These are phyloP conservation scores for Caenorhabditis brenneri DNA, from an alignment of 1,140 invertebrate genomes.

Conservation along the genomic window DNA sequence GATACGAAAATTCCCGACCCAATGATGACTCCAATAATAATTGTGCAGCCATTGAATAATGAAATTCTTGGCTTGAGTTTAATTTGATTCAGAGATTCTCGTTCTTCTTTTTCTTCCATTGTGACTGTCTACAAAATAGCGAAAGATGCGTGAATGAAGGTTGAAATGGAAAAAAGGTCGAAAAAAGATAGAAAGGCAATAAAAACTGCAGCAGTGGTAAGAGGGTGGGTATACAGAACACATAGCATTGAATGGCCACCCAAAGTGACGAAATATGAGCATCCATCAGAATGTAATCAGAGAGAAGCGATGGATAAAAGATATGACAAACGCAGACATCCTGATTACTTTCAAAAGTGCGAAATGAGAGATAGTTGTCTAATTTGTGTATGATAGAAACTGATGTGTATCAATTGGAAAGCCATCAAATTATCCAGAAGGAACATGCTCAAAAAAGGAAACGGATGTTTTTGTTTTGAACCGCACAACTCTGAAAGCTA, in stretches of 20 bases:
- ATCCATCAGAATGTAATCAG: not conserved
- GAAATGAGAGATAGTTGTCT: too few species aligned
- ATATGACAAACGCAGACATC: not conserved
- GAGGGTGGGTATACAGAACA: not conserved
- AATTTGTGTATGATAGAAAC: too few species aligned
- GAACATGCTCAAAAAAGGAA: not conserved
- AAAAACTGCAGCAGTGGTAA: not conserved
- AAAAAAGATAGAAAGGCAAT: not conserved
- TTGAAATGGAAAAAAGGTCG: not conserved
- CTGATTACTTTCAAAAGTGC: conserved; percentile 7
- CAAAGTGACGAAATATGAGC: conserved; percentile 34
- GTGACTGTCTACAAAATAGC: not conserved
- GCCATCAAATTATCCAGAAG: too few species aligned
- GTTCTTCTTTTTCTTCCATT: not conserved
- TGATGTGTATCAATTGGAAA: too few species aligned
- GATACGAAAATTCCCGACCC: conserved; percentile 69
- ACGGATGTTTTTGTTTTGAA: conserved; percentile 4
- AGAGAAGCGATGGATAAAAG: not conserved
- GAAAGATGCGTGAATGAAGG: not conserved
- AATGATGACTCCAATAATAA: conserved; percentile 68
- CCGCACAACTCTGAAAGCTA: not conserved
- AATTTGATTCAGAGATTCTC: not conserved
- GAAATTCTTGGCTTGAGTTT: conserved; percentile 52
- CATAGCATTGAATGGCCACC: not conserved
- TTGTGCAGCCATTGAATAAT: conserved; percentile 68